These are phyloP conservation scores for Apaloderma vittatum DNA, from an alignment of 2,113 vertebrate genomes.

Conservation along the genomic window DNA sequence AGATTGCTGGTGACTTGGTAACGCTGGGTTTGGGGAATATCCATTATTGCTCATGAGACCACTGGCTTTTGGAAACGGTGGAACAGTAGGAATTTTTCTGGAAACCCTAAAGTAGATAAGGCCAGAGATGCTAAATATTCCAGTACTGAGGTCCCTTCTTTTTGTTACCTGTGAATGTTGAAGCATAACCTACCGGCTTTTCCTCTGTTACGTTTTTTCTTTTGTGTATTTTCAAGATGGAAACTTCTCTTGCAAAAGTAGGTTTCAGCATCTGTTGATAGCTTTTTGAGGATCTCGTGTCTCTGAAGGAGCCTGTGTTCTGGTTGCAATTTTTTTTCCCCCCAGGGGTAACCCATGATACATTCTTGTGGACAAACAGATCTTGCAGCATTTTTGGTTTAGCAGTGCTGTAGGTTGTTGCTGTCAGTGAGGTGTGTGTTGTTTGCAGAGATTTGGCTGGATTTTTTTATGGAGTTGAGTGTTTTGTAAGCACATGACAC, in stretches of 20 bases:
- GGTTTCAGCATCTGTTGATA: conserved; percentile 33
- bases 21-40: neutral
- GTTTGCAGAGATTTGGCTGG: conserved; percentile 18
- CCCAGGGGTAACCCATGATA: neutral
- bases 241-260: conserved; percentile 71
- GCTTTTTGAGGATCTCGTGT: conserved; percentile 71
- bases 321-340: neutral
- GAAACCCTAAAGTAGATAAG: neutral
- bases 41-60: fast-evolving
- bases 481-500: neutral
- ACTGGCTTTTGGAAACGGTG: neutral
- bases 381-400: neutral
- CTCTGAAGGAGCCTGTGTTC: conserved; percentile 58
- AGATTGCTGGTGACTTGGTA: neutral
- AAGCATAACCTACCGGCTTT: neutral
- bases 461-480: neutral
- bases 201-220: conserved; percentile 17
- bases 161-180: neutral
- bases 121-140: neutral
- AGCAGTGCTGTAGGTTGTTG: neutral
- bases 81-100: neutral
- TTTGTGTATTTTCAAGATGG: conserved; percentile 57
- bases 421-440: neutral
- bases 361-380: neutral
- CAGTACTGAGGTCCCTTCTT: neutral